These are phyloP conservation scores for Hydrotaea cyrtoneurina DNA, from an alignment of 2,888 invertebrate species.

Conservation along the genomic window DNA sequence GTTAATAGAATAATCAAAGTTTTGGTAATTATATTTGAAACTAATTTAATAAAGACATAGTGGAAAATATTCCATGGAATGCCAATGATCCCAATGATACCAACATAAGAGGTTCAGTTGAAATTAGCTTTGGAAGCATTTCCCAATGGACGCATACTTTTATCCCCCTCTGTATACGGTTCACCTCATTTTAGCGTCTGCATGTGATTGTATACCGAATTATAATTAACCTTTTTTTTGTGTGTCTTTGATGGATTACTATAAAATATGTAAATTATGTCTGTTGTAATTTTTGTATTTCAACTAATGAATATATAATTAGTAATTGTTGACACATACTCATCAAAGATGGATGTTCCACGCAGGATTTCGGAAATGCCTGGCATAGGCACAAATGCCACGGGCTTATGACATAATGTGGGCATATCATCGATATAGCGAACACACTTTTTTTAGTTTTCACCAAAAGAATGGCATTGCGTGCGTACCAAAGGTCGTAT, in stretches of 20 bases:
- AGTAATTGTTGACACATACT: constrained; percentile 9
- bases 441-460: too few relatives aligned
- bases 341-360: not conserved
- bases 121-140: too few relatives aligned
- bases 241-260: constrained; percentile 32
- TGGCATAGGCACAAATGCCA: not conserved
- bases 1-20: too few relatives aligned
- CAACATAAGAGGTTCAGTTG: too few relatives aligned
- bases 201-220: constrained; percentile 4
- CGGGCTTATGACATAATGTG: not conserved
- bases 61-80: too few relatives aligned
- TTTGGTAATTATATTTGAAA: too few relatives aligned
- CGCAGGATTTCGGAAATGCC: not conserved
- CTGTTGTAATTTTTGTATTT: not conserved
- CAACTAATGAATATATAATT: constrained; percentile 45
- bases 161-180: not conserved
- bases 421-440: not conserved
- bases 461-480: too few relatives aligned
- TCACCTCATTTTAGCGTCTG: not conserved
- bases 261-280: constrained; percentile 10
- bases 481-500: too few relatives aligned
- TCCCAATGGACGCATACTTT: too few relatives aligned
- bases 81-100: too few relatives aligned
- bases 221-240: constrained; percentile 37
- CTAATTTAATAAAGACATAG: too few relatives aligned